These are phyloP conservation scores for Pararge aegeria DNA, from an alignment of 1,140 invertebrate genomes.

Conservation along the genomic window DNA sequence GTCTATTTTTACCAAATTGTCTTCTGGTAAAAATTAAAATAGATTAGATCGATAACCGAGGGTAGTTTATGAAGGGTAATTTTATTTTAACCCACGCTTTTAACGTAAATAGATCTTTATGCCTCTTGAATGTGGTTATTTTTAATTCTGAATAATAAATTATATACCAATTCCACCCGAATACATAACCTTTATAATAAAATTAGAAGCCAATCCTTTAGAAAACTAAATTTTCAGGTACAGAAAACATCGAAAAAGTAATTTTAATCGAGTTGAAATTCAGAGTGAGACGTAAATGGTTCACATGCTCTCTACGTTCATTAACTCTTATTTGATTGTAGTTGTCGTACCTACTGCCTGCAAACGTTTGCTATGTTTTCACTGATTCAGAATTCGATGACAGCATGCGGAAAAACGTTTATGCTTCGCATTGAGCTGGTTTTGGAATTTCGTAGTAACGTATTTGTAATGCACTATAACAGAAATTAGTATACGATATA, in stretches of 20 bases:
- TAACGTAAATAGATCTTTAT: no score
- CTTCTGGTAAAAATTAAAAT: no score
- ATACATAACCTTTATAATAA: no score
- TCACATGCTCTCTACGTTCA: conserved; percentile 22
- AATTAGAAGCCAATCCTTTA: neutral
- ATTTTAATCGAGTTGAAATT: conserved; percentile 19
- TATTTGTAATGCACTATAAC: no score
- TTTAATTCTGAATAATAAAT: no score
- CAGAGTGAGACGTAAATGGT: conserved; percentile 14
- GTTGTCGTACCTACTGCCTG: neutral
- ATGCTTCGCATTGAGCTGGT: neutral
- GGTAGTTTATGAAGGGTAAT: no score
- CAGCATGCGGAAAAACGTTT: conserved; percentile 17
- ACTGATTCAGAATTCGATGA: conserved; percentile 20
- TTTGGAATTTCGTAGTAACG: neutral
- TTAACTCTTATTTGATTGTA: conserved; percentile 28
- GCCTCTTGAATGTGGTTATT: no score
- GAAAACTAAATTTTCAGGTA: neutral
- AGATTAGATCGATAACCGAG: no score
- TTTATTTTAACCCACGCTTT: no score
- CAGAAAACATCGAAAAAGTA: conserved; percentile 1
- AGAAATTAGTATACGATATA: no score
- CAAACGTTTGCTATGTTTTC: conserved; percentile 10
- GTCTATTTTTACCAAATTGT: no score
- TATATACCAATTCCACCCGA: no score